phyloP scores from a whole-genome alignment of 2,113 vertebrate genomes.

The Morone chrysops region DNA sequence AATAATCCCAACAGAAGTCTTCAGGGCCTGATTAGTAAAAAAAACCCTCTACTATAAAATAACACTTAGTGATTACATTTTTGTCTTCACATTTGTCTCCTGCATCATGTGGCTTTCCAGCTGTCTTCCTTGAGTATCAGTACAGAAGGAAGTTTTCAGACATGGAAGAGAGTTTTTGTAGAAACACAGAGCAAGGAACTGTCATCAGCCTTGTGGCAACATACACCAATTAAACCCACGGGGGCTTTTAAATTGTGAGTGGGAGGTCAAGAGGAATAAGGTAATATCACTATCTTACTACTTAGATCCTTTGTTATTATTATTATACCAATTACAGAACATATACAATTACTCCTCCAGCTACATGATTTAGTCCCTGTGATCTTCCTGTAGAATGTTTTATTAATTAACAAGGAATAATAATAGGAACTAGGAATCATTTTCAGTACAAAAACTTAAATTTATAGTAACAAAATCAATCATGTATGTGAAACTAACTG shows the following conservation, averaged over 20 bases:
- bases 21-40: neutral
- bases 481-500: neutral
- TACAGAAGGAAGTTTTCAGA: neutral
- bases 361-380: neutral
- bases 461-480: neutral
- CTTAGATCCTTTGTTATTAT: neutral
- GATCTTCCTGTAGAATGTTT: neutral
- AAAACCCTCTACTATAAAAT: neutral
- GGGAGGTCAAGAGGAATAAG: neutral
- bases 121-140: neutral
- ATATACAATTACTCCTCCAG: neutral
- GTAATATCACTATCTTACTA: neutral
- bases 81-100: neutral
- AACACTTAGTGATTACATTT: neutral
- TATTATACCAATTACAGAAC: neutral
- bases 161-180: neutral
- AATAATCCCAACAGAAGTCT: neutral
- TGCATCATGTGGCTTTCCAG: neutral
- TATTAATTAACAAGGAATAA: neutral
- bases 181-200: neutral
- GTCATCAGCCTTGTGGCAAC: neutral
- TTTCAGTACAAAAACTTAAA: neutral
- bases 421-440: no score
- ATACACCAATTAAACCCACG: constrained; percentile 8
- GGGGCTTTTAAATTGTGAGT: neutral